phyloP scores from a whole-genome alignment of 2,888 invertebrate species.

The Epistrophe eligans region DNA sequence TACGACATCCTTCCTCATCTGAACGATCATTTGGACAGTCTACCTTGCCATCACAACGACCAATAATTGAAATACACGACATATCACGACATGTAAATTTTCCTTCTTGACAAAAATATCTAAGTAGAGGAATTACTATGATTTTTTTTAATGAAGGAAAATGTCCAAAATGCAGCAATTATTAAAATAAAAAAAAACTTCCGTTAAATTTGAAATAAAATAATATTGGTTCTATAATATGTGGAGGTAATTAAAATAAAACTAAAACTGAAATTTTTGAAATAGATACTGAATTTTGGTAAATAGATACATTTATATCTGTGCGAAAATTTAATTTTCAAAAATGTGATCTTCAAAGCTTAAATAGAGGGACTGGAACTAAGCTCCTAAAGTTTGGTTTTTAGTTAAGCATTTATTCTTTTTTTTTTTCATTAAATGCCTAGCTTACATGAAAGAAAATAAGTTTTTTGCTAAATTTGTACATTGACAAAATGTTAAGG shows the following conservation, averaged over 20 bases:
- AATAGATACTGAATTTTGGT: not conserved
- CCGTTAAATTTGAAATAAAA: not conserved
- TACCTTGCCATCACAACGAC: conserved; percentile 89
- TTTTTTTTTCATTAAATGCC: too few species aligned
- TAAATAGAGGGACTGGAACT: too few species aligned
- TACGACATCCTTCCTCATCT: conserved; percentile 88
- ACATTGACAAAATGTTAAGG: too few species aligned
- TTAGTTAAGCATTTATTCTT: too few species aligned
- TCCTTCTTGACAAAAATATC: conserved; percentile 84
- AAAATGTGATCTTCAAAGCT: too few species aligned
- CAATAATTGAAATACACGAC: conserved; percentile 88
- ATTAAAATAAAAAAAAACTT: not conserved
- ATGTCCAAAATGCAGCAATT: conserved; percentile 57
- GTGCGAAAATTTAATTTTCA: too few species aligned
- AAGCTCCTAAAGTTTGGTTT: too few species aligned
- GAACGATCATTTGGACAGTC: conserved; percentile 89
- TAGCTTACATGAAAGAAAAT: too few species aligned
- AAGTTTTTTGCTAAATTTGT: too few species aligned
- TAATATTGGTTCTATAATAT: not conserved
- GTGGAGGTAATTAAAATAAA: not conserved
- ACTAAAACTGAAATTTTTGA: not conserved
- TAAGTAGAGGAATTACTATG: conserved; percentile 82
- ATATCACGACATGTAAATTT: conserved; percentile 90
- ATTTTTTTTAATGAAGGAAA: not conserved
- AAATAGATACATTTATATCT: too few species aligned